A percentile compares a stretch with the other conserved stretches of the same genome.
phyloP scores from a whole-genome alignment of 2,888 invertebrate species.

The Melanostoma mellinum region DNA sequence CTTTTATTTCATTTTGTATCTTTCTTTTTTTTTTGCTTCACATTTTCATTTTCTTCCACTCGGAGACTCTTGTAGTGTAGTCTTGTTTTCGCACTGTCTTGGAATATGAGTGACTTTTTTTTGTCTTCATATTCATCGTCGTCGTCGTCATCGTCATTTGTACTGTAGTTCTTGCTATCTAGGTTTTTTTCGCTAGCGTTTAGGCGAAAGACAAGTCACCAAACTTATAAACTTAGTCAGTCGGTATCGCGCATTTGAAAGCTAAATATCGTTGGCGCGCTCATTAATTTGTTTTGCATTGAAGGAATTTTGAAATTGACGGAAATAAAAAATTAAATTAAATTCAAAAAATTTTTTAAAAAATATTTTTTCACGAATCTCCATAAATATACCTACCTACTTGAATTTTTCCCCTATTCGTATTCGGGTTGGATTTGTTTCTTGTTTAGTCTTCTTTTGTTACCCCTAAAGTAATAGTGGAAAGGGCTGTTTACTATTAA shows the following conservation, averaged over 20 bases:
- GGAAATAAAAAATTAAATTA: not conserved
- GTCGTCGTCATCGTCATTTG: conserved; percentile 22
- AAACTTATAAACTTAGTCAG: conserved; percentile 74
- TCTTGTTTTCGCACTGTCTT: conserved; percentile 63
- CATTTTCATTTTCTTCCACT: conserved; percentile 40
- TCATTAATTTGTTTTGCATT: conserved; percentile 23
- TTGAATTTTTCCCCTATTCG: too few species aligned
- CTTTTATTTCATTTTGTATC: conserved; percentile 34
- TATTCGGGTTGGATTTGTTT: too few species aligned
- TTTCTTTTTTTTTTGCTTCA: conserved; percentile 37
- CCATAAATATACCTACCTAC: too few species aligned
- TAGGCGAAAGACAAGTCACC: conserved; percentile 65
- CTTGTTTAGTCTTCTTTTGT: too few species aligned
- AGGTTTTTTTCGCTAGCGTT: conserved; percentile 50
- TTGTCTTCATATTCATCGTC: conserved; percentile 23
- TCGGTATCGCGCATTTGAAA: conserved; percentile 80
- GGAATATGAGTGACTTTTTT: conserved; percentile 67
- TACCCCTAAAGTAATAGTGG: too few species aligned
- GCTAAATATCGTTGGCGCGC: conserved; percentile 75
- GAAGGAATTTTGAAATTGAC: not conserved
- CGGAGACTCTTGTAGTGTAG: conserved; percentile 48
- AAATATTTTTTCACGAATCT: not conserved
- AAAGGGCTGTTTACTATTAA: conserved; percentile 7
- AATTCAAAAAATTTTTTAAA: not conserved
- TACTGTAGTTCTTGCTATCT: conserved; percentile 45